Evolutionary conservation across 2,113 vertebrate genomes (phyloP).

Genomic region (Sarotherodon lohbergeri): DNA sequence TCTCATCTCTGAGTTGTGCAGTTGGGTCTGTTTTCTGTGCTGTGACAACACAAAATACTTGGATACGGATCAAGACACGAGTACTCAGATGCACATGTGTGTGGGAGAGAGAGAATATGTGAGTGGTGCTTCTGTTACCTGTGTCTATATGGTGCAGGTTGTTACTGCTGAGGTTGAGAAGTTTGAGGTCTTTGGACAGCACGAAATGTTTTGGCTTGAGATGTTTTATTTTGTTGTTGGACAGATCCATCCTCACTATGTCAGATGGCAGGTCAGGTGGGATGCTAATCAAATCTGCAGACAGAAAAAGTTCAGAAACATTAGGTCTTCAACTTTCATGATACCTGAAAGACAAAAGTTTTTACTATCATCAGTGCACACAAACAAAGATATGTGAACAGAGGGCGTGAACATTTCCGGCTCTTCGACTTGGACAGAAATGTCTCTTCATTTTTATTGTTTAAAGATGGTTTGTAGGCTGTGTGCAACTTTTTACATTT

Average conservation of each 20-base stretch:
- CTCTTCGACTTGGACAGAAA: not conserved
- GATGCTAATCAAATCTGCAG: conserved; percentile 83
- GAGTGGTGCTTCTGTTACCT: conserved; percentile 64
- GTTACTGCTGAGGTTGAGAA: conserved; percentile 90
- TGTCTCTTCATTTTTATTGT: conserved; percentile 7
- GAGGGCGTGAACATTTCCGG: not conserved
- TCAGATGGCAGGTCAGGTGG: conserved; percentile 85
- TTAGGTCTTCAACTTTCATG: not conserved
- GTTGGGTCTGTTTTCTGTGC: not conserved
- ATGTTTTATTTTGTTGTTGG: conserved; percentile 84
- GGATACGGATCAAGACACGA: not conserved
- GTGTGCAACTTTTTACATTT: conserved; percentile 19
- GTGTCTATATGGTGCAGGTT: conserved; percentile 82
- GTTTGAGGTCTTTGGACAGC: conserved; percentile 85
- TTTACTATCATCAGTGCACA: not conserved
- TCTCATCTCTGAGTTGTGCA: not conserved
- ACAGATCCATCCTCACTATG: conserved; percentile 88
- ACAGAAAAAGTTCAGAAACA: not conserved
- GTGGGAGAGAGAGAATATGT: not conserved
- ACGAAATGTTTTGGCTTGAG: conserved; percentile 86
- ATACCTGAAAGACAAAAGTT: not conserved
- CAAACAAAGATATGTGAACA: not conserved
- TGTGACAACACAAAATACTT: not conserved
- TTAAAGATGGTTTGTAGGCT: conserved; percentile 56
- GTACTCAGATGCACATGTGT: not conserved